Conservation (phyloP, 2,888 invertebrate species). For the Erpobdella octoculata region DNA sequence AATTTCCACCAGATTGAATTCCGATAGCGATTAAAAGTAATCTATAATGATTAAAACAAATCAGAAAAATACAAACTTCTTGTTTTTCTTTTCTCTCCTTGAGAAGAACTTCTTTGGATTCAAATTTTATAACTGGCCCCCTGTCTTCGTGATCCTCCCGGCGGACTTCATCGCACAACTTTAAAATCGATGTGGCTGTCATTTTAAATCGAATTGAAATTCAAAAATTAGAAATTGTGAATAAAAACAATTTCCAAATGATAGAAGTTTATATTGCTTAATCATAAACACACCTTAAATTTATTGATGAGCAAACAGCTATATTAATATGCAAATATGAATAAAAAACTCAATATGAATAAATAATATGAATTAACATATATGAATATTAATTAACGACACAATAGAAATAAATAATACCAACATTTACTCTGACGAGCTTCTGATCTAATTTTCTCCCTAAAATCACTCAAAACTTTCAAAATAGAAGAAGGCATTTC, state of each 20-base stretch:
- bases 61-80: slow-evolving; percentile 52
- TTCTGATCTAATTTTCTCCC: slow-evolving; percentile 67
- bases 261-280: background rate
- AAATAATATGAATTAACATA: too few relatives aligned
- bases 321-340: too few relatives aligned
- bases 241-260: background rate
- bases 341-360: too few relatives aligned
- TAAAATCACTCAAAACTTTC: slow-evolving; percentile 64
- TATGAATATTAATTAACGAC: too few relatives aligned
- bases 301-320: too few relatives aligned
- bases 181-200: slow-evolving; percentile 61
- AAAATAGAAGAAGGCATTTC: too few relatives aligned
- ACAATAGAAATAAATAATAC: too few relatives aligned
- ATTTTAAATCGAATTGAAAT: background rate
- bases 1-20: background rate
- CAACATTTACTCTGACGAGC: slow-evolving; percentile 58
- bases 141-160: slow-evolving; percentile 79
- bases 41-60: background rate
- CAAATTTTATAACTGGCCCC: slow-evolving; percentile 67
- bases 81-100: slow-evolving; percentile 66
- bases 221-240: background rate
- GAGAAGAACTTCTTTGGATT: slow-evolving; percentile 67
- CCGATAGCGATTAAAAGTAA: background rate
- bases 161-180: slow-evolving; percentile 84
- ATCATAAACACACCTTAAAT: too few relatives aligned